Base-by-base conservation (phyloP, 2,888 invertebrate species). In the Oeneis ivallda region DNA sequence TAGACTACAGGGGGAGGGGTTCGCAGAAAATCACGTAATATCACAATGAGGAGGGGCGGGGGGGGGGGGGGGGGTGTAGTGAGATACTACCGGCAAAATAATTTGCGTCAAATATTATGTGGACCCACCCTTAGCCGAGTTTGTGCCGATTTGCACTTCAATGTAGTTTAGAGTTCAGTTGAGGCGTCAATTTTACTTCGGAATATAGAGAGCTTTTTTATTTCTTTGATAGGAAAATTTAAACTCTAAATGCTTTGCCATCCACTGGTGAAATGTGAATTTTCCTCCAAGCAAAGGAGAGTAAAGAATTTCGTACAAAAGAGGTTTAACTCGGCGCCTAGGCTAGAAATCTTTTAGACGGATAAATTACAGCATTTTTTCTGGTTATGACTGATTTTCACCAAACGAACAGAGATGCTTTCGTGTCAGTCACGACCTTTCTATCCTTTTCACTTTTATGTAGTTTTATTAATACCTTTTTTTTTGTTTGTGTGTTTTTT, bases 391-490 rank as follows among this genome's bases (percentile, higher is more conserved):
- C 37, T 37, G 37, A 37, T 37, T 8, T 37, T 37, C 7, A 37
- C 37, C 37, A 37, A 37, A 37, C 37, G 9, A 37, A 37, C 37
- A 37, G 9, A 37, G 9, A 37, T 37, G 9, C 7, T 37, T 37
- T 9, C 37, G 37, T 37, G 37, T 37, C 32, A 5, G 6, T 34
- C 6, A 6, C 32, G 32, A 34, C 32, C 7, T 37, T 37, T 37
- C 7, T 9, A 37, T 37, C 4, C 7, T 7, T 37, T 37, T 37
- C 37, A 37, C 7, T 7, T 8, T 9, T 7, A 37, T 37, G 4
- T 37, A 75, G 80, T 82, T 81, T 82, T 26, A 26, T 26, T 5
- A 26, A 5, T 26, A 26, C 26, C 26, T 26, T 26, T n/a, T n/a
- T n/a, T n/a, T n/a, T n/a, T n/a, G n/a, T n/a, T n/a, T n/a, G n/a